Evolutionary conservation across 2,888 invertebrate genomes (phyloP).

Genomic region (Kuschelorhynchus macadamiae): DNA sequence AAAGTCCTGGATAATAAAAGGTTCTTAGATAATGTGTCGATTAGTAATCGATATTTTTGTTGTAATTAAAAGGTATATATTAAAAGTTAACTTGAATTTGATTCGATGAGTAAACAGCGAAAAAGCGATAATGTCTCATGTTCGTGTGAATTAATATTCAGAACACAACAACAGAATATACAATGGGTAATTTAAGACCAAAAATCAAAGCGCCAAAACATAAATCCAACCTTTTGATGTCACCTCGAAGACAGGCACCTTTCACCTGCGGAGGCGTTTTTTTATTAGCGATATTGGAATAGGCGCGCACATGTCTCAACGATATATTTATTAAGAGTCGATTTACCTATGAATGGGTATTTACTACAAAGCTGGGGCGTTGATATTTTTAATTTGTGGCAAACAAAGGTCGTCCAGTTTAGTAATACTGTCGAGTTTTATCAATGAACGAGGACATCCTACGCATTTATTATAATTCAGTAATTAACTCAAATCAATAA

Average conservation of each 20-base stretch:
- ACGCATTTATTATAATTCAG: not conserved
- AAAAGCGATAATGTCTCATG: no score
- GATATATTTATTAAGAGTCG: conserved; percentile 9
- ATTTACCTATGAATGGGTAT: conserved; percentile 17
- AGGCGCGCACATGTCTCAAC: conserved; percentile 6
- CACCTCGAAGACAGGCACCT: not conserved
- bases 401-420: not conserved
- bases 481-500: not conserved
- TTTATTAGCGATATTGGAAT: not conserved
- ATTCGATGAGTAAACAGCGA: no score
- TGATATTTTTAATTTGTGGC: conserved; percentile 3
- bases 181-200: no score
- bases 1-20: no score
- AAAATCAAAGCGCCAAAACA: no score
- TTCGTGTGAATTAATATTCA: no score
- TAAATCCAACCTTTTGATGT: no score
- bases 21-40: no score
- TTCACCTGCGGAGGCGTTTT: conserved; percentile 20
- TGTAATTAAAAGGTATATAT: no score
- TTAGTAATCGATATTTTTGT: no score
- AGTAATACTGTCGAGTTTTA: not conserved
- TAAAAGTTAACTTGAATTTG: no score
- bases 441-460: conserved; percentile 4
- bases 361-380: conserved; percentile 18
- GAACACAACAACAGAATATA: no score